Base-by-base conservation (phyloP, 2,113 vertebrate species). In the Paramisgurnus dabryanus region DNA sequence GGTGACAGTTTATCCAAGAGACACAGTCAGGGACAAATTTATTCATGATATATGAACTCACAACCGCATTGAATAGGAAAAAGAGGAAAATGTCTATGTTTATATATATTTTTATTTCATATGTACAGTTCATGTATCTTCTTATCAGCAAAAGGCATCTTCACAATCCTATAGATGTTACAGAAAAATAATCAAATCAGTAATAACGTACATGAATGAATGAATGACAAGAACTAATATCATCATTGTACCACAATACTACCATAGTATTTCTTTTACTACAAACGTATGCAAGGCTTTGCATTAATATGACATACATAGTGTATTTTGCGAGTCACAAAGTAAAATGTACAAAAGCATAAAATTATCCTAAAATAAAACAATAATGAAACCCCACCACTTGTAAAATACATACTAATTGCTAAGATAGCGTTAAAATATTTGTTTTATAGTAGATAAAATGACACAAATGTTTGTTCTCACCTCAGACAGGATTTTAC, bases 401-500 rank as follows among this genome's bases (percentile, higher is more conserved):
- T 34, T 3, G 1, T 34, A 34, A 34, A 34, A 34, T 34, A 34
- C 27, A 34, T 1, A 34, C 27, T 2, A 34, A 34, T 34, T 34
- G 27, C 27, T 3, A 34, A 2, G 27, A 34, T 2, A 34, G 0
- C 3, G 27, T 12, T 9, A 12, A 50, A 12, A 12, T 57, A 6
- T 57, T 55, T 17, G 15, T 55, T 55, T 55, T 17, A 55, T 55
- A 15, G 5, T 4, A 55, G 13, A 55, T 55, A 0, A n/a, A 57
- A 57, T 15, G 6, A 15, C 6, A 13, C 4, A 0, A 15, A 8
- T 5, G 2, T 8, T 3, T 49, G 27, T 64, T 27, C 53, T 50
- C 83, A 92, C 91, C 87, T 88, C 86, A 87, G 85, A 18, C n/a
- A 7, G 85, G 84, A 82, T 84, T 85, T 76, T 81, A 80, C 57